A percentile compares a stretch with the other conserved stretches of the same genome.
Conservation (phyloP, 1,140 invertebrate genomes). For the Spodoptera litura region DNA sequence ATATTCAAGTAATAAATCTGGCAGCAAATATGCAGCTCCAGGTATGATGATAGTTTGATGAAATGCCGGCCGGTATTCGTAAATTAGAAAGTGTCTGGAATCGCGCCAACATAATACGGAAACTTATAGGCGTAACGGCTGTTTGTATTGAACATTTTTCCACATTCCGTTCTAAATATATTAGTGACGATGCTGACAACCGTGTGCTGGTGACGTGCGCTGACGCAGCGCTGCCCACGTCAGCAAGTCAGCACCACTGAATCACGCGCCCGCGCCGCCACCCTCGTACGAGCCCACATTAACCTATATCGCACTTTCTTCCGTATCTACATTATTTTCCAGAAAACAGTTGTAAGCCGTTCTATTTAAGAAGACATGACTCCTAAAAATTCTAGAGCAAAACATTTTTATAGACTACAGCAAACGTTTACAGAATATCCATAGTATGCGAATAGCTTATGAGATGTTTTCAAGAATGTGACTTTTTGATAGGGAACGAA, state of each 20-base stretch:
- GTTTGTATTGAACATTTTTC: conserved; percentile 68
- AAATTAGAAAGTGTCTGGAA: conserved; percentile 59
- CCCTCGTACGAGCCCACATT: conserved; percentile 6
- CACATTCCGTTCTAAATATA: conserved; percentile 82
- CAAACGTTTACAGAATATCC: background rate
- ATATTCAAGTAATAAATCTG: background rate
- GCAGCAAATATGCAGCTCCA: background rate
- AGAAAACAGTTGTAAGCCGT: background rate
- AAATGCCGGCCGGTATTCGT: conserved; percentile 39
- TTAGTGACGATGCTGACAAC: conserved; percentile 67
- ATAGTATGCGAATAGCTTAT: too few species aligned
- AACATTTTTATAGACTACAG: background rate
- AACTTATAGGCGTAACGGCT: conserved; percentile 65
- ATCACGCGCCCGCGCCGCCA: conserved; percentile 63
- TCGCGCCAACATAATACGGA: conserved; percentile 71
- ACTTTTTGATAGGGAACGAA: too few species aligned
- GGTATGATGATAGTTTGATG: conserved; percentile 21
- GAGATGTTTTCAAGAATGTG: too few species aligned
- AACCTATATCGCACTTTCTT: conserved; percentile 10
- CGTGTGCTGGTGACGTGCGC: conserved; percentile 67
- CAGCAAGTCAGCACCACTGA: conserved; percentile 60
- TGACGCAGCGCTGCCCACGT: conserved; percentile 66
- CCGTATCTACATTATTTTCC: conserved; percentile 1
- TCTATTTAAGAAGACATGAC: background rate
- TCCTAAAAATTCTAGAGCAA: too few species aligned